Percentiles rank a stretch among this genome's conserved stretches.
Conservation (phyloP, 2,113 vertebrate species). For the Grus americana region DNA sequence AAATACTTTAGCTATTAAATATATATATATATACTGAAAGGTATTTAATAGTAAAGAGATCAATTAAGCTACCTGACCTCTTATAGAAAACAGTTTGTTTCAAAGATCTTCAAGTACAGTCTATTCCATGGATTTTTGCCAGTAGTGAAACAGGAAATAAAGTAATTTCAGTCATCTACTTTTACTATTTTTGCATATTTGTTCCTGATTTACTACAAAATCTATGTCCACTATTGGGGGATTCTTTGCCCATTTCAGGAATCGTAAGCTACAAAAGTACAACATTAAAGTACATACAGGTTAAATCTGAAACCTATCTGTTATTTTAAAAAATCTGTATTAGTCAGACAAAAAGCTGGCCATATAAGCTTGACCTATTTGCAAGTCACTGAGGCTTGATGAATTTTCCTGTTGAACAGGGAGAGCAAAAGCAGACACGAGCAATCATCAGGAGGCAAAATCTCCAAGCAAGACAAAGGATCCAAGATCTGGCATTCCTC, state of each 20-base stretch:
- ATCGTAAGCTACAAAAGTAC: neutral
- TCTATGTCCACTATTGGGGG: neutral
- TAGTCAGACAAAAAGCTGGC: neutral
- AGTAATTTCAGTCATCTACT: neutral
- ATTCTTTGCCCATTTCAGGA: neutral
- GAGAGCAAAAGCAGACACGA: neutral
- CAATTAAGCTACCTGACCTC: neutral
- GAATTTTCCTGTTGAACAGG: neutral
- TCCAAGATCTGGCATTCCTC: neutral
- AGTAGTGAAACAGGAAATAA: neutral
- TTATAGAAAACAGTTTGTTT: neutral
- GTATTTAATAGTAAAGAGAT: neutral
- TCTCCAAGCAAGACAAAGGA: neutral
- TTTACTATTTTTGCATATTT: neutral
- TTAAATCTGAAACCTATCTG: neutral
- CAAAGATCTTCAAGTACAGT: neutral
- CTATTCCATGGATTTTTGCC: neutral
- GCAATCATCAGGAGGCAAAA: neutral
- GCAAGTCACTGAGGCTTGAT: neutral
- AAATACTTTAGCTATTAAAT: neutral
- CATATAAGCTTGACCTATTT: neutral
- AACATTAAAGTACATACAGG: neutral
- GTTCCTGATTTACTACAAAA: neutral
- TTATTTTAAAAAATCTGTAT: neutral
- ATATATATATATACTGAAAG: neutral